Conservation (phyloP, 2,797 vertebrate genomes). For the Danio kyathit region DNA sequence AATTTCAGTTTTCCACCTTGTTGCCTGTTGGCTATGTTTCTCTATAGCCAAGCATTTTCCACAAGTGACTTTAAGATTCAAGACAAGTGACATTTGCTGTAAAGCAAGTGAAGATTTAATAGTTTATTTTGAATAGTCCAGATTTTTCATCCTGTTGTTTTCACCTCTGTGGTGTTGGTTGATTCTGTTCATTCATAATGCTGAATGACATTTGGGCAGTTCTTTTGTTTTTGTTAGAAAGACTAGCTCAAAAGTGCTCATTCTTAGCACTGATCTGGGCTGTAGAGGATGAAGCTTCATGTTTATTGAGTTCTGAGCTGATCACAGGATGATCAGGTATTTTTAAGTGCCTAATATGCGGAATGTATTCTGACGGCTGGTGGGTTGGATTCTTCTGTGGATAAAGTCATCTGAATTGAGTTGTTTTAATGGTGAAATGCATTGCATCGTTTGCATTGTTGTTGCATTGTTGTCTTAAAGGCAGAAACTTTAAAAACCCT, state of each 20-base stretch:
- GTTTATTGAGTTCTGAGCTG: background rate
- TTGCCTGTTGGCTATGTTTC: conserved; percentile 61
- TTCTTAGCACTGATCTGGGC: background rate
- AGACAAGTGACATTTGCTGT: background rate
- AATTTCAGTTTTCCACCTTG: conserved; percentile 56
- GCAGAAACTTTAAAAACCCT: background rate
- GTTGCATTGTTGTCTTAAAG: background rate
- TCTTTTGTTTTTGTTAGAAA: background rate
- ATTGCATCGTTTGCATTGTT: background rate
- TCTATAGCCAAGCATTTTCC: conserved; percentile 61
- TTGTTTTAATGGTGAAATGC: background rate
- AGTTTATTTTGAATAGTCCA: background rate
- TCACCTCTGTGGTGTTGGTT: background rate
- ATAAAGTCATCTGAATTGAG: background rate
- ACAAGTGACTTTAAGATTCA: conserved; percentile 25
- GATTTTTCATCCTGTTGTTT: background rate
- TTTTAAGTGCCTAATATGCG: conserved; percentile 36
- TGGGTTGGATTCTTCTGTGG: background rate
- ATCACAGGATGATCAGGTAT: conserved; percentile 2
- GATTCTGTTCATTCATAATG: no score
- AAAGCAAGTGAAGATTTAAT: background rate
- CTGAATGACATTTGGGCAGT: background rate
- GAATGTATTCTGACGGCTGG: conserved; percentile 17
- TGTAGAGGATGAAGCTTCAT: no score
- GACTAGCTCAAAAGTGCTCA: background rate